Base-by-base conservation (phyloP, 1,140 invertebrate species). In the Bradysia coprophila region DNA sequence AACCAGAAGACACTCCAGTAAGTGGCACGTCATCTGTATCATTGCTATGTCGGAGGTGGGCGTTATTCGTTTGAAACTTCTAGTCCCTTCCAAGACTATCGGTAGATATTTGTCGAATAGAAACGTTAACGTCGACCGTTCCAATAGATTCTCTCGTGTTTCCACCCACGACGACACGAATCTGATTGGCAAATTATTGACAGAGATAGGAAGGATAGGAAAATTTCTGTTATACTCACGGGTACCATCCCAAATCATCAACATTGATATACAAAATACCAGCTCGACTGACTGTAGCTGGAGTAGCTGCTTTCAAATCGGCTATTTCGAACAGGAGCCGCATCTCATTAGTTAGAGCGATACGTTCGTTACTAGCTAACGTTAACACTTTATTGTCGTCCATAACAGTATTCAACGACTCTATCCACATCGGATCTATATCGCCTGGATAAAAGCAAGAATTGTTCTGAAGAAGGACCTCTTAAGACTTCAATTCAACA, bases 361-460 rank as follows among this genome's bases (percentile, higher is more conserved):
- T 94, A 44, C 91, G 72, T 59, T 95, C 92, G 54, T 93, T 93
- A 61, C 85, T 90, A 1, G 88, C 89, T 48, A 95, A 61, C 0
- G 89, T 94, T 43, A 95, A 60, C 5, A 92, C 78, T 61, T 85
- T 84, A 52, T 85, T 84, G 50, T 85, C 81, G 55, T 85, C 81
- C 81, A 85, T 84, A 2, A 85, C 66, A 5, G 80, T 83, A 52
- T 94, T 94, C 0, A 93, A 67, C 4, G 84, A 90, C 64, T 93
- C 88, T 51, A 93, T 93, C 89, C 88, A 93, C 86, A 92, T 92
- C 1, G 89, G 89, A 72, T 94, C 90, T 54, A 94, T 92, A 55
- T 95, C 90, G 38, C 91, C n/a, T n/a, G n/a, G n/a, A n/a, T n/a
- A n/a, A n/a, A n/a, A n/a, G n/a, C n/a, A n/a, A n/a, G n/a, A n/a